Evolutionary conservation across 64 coral and sea anemone species (phyloP), one percentile per base, ranked within the genome.

Genomic region (Stichodactyla mertensii): DNA sequence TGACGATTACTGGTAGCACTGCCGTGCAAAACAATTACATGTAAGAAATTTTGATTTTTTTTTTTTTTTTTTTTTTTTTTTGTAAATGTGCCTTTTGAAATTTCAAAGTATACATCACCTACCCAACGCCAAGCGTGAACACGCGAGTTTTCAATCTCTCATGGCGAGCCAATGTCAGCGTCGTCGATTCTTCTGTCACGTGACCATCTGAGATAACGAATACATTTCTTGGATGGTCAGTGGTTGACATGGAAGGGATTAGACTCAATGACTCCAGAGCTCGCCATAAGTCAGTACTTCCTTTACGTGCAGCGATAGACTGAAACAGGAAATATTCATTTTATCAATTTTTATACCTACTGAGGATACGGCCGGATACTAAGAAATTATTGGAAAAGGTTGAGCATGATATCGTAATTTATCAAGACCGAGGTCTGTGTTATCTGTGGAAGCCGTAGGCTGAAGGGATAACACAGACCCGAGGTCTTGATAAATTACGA

Each of bases 191-290:
- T 52, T 98, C 95, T 77, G 92, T 94, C 92, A 98, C 92, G 89
- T 98, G 95, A 80, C 95, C 95, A 90, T 98, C 95, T 15, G 92
- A 92, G 80, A 98, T 89, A 71, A 98, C 55, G 79, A 91, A 90
- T 71, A 98, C 54, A 20, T 98, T 98, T 26, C 95, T 86, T 15
- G 92, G 89, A 57, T 98, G 88, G 55, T 85, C 87, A 45, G 71
- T 80, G 71, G 87, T 57, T 67, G 80, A 93, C n/a, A 92, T 19
- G 13, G 92, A 51, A 15, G 87, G 94, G 9, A 98, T 87, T 45
- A 98, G 83, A 62, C 78, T 91, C 0, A 92, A 83, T 27, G 90
- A 66, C 45, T 86, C 86, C 71, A 98, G 82, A 52, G 87, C 77
- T 12, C 86, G 84, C 95, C 95, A 98, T 52, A 98, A 77, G 10